Base-by-base conservation (phyloP, 1,140 invertebrate genomes). In the Bombus haemorrhoidalis region DNA sequence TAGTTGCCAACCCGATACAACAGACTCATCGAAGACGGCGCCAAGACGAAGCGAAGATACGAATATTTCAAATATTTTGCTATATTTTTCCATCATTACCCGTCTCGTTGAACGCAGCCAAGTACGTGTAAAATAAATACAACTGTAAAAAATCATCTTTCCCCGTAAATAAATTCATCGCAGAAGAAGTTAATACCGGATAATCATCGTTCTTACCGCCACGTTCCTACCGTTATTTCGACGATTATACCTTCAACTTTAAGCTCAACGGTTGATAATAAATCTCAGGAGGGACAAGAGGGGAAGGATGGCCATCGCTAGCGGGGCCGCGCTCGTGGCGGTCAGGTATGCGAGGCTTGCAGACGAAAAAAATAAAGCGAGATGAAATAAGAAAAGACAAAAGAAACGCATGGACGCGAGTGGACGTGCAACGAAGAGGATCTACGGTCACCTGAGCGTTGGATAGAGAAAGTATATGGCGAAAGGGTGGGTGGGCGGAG, bases 331-430 rank as follows among this genome's bases (percentile, higher is more conserved):
- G 90, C 91, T 94, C 93, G 91, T 92, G 93, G 93, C 90, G 93
- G 93, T 94, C 92, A 94, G 93, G 93, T 94, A 94, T 94, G 93
- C 93, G 91, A 94, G 90, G 90, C 92, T 92, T 91, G 91, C 91
- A 93, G 92, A 92, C 92, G 86, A 90, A 93, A 93, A 92, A 93
- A 92, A 92, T 90, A 86, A 89, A 92, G 87, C 78, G 76, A 87
- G 86, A 91, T 92, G 91, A 91, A 92, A 91, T 82, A 86, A 87
- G 90, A 83, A 92, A 89, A 91, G 89, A 92, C 86, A 86, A 88
- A 93, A 93, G 91, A 89, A 92, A 90, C 68, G 87, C 76, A 76
- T 64, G 81, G 85, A 86, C 75, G 81, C 71, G 22, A 66, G 79
- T 25, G 41, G 76, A n/a, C 80, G 83, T 37, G 34, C 53, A 39